phyloP scores from a whole-genome alignment of 2,113 vertebrate species.

The Macquaria ambigua region DNA sequence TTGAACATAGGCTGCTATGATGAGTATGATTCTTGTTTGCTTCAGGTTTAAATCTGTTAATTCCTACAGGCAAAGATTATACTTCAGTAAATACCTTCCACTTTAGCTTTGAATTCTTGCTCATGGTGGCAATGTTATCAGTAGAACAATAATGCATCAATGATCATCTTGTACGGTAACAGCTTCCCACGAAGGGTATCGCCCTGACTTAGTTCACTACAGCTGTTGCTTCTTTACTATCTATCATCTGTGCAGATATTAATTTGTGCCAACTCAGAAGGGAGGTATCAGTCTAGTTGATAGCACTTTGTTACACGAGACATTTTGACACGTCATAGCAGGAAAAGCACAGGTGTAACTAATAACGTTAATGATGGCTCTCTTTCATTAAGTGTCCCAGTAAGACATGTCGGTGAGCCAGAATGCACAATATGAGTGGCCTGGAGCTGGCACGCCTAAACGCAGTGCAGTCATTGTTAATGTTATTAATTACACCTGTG shows the following conservation, averaged over 20 bases:
- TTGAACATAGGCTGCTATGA: neutral
- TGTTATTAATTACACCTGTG: constrained; percentile 9
- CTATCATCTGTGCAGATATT: neutral
- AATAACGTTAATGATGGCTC: neutral
- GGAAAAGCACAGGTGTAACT: neutral
- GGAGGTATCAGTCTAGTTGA: neutral
- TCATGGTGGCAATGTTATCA: neutral
- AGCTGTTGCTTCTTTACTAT: neutral
- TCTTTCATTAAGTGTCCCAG: neutral
- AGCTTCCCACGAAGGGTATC: neutral
- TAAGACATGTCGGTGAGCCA: neutral
- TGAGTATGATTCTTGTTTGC: neutral
- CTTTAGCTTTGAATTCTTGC: neutral
- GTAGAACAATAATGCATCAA: neutral
- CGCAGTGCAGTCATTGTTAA: neutral
- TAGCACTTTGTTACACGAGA: neutral
- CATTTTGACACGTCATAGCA: neutral
- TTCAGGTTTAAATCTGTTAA: neutral
- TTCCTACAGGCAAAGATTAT: neutral
- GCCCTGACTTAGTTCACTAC: neutral
- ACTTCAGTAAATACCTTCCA: neutral
- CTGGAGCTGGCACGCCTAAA: neutral
- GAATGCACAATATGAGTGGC: neutral
- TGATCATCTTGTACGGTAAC: neutral
- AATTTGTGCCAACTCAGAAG: neutral